phyloP scores from a whole-genome alignment of 2,113 vertebrate genomes.

The Siphamia tubifer region DNA sequence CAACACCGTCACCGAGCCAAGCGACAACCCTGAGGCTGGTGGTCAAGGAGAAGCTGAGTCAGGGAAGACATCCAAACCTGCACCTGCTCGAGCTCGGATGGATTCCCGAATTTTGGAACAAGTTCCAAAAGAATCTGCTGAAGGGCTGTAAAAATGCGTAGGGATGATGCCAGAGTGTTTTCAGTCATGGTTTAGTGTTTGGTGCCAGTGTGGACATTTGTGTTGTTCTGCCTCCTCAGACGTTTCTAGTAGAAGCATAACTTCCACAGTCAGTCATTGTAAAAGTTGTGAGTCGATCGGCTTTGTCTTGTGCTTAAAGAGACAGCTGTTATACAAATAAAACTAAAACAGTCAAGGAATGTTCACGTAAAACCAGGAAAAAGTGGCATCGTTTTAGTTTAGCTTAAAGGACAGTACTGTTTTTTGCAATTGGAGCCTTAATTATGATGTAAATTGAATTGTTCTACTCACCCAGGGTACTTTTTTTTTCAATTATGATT shows the following conservation, averaged over 20 bases:
- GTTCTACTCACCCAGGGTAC: no score
- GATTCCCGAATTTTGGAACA: slow-evolving; percentile 47
- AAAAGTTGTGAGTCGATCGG: slow-evolving; percentile 60
- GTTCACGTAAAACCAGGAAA: slow-evolving; percentile 17
- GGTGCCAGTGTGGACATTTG: slow-evolving; percentile 43
- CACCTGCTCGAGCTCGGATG: slow-evolving; percentile 46
- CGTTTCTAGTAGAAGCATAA: slow-evolving; percentile 59
- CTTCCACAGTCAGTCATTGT: slow-evolving; percentile 69
- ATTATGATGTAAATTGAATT: no score
- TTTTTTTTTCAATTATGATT: no score
- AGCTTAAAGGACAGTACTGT: no score
- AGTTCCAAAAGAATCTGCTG: slow-evolving; percentile 44
- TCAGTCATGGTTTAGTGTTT: slow-evolving; percentile 50
- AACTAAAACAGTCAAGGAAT: slow-evolving; percentile 33
- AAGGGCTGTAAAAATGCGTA: slow-evolving; percentile 24
- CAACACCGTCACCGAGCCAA: slow-evolving; percentile 60
- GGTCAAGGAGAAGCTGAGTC: slow-evolving; percentile 53
- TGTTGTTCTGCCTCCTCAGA: slow-evolving; percentile 58
- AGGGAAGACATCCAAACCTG: slow-evolving; percentile 27
- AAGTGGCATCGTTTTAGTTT: slow-evolving; percentile 22
- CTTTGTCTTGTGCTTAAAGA: slow-evolving; percentile 52
- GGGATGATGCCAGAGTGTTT: slow-evolving; percentile 32
- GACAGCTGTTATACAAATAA: slow-evolving; percentile 36
- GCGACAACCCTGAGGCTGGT: slow-evolving; percentile 40
- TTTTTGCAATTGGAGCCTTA: no score